A percentile compares a stretch with the other conserved stretches of the same genome.
Evolutionary conservation across 2,797 vertebrate species (phyloP).

Genomic region (Eurystomus glaucurus): DNA sequence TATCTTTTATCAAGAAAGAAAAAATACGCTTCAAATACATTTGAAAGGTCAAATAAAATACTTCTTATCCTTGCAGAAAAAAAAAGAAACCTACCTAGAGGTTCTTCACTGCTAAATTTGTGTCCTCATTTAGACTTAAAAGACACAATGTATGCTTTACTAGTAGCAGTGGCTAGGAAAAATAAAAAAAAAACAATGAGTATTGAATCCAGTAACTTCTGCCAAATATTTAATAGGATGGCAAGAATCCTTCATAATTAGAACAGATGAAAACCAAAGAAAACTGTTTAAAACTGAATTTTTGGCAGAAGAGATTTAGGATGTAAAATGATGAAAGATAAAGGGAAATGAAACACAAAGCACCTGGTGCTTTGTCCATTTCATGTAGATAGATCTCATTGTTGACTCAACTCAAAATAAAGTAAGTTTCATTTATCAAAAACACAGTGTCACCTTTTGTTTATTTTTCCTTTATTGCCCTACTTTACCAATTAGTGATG

Average conservation of each 20-base stretch:
- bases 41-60: neutral
- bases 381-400: neutral
- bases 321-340: neutral
- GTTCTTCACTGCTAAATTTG: neutral
- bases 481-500: accelerated
- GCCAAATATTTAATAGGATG: slow-evolving; percentile 7
- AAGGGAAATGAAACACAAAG: neutral
- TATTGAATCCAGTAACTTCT: neutral
- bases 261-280: neutral
- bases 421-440: neutral
- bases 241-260: neutral
- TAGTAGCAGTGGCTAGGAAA: neutral
- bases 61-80: neutral
- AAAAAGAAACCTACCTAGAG: neutral
- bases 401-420: neutral
- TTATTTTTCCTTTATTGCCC: neutral
- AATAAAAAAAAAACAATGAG: neutral
- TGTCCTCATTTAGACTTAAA: neutral
- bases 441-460: neutral
- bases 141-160: neutral
- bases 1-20: neutral
- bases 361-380: neutral
- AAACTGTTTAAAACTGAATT: neutral
- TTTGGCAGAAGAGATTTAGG: neutral
- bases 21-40: neutral